Evolutionary conservation across 1,140 invertebrate species (phyloP), one percentile per base, ranked within the genome.

Genomic region (Brachionus asplanchnoidis): DNA sequence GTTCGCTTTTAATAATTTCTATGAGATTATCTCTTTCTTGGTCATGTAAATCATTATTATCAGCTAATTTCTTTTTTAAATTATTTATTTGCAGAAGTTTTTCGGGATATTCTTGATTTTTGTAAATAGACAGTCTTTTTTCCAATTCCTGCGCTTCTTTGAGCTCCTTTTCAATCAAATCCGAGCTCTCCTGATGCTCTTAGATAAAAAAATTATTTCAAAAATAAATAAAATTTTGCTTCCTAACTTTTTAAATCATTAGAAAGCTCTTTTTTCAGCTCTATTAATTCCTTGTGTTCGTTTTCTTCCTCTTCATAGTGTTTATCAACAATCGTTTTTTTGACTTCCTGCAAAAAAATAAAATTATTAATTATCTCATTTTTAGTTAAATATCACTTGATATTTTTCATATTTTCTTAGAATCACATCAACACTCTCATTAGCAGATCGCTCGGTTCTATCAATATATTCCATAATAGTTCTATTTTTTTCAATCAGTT

Each of bases 71-170:
- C 53, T 82, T 82, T 42, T 68, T 60, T n/a, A 82, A 23, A 44
- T 44, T 82, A n/a, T 82, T 82, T 65, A 65, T 82, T 68, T 65
- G 53, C 11, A 82, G 11, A 2, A 82, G 32, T 44, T 68, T 82
- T 46, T 82, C 79, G 12, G 79, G 79, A 46, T 82, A 82, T 26
- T 82, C 79, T 36, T 82, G 79, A 65, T 82, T 82, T 82, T 82
- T 82, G 26, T 82, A 82, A 26, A 60, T 82, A 14, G 65, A 65
- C 36, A 82, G 26, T 44, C 28, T 23, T 42, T 82, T 68, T 40
- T 65, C 32, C 9, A 82, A 26, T 4, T 82, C 65, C 36, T 65
- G 36, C 0, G 79, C 65, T 36, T 68, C 9, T 26, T 82, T 82
- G 9, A 82, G 32, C 42, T 77, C 73, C 50, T 50, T 46, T 77